Conservation (phyloP, 92 coral and sea anemone species). For the Phenganax subtilis region DNA sequence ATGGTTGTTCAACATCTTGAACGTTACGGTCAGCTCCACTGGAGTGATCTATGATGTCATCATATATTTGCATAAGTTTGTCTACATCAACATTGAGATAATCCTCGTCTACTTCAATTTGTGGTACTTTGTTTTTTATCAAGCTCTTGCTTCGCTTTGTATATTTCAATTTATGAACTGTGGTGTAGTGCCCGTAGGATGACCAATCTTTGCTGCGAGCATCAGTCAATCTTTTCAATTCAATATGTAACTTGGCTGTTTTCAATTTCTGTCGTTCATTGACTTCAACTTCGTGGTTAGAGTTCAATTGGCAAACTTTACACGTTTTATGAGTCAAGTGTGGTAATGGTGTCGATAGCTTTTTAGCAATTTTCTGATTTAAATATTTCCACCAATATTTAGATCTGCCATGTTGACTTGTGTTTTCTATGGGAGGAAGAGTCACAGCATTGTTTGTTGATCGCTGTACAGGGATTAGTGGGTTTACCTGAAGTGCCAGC, state of each 20-base stretch:
- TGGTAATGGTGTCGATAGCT: neutral
- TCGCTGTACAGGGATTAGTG: slow-evolving; percentile 16
- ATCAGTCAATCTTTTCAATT: slow-evolving; percentile 33
- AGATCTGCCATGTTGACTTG: neutral
- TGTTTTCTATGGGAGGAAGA: neutral
- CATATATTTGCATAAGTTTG: slow-evolving; percentile 32
- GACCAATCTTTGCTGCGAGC: slow-evolving; percentile 33
- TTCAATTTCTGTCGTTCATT: neutral
- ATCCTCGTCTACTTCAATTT: slow-evolving; percentile 34
- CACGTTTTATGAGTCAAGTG: slow-evolving; percentile 10
- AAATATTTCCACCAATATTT: slow-evolving; percentile 37
- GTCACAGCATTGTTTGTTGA: neutral
- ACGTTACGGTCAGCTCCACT: neutral
- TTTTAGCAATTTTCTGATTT: slow-evolving; percentile 18
- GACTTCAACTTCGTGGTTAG: neutral
- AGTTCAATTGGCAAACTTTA: slow-evolving; percentile 23
- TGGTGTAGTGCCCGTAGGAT: slow-evolving; percentile 34
- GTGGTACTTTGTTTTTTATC: neutral
- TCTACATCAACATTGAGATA: slow-evolving; percentile 36
- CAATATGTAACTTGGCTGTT: slow-evolving; percentile 26
- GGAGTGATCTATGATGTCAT: neutral
- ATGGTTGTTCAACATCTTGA: neutral
- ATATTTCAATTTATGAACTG: slow-evolving; percentile 30
- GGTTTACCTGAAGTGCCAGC: slow-evolving; percentile 19
- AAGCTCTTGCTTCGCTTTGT: slow-evolving; percentile 16